Evolutionary conservation across 1,140 invertebrate genomes (phyloP), one percentile per base, ranked within the genome.

Genomic region (Liolophura sinensis): DNA sequence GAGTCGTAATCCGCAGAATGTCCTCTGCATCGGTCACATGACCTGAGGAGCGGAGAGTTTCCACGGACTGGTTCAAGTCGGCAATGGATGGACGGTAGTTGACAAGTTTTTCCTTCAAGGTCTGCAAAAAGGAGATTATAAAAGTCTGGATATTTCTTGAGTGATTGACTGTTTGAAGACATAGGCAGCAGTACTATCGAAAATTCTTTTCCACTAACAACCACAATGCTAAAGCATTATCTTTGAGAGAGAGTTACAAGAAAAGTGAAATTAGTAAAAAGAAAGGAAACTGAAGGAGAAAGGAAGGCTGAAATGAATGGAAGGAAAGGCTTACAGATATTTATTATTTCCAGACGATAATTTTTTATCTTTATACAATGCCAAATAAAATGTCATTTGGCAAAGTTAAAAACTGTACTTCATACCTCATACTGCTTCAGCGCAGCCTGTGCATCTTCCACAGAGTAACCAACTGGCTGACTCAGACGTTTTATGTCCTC

Each of bases 401-500:
- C 9, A 40, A 3, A 40, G 3, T 40, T 40, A 66, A 48, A 60
- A 27, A 64, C 14, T 31, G 18, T n/a, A 20, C 12, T 25, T 25
- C 48, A 62, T 50, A 78, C 82, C 75, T 84, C 74, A 65, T 71
- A 82, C 49, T 68, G 67, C 47, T 75, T 62, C 5, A 82, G 61
- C 1, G 71, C 46, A 16, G 64, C 60, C 60, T 79, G 75, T 25
- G 79, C 83, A 72, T 85, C 85, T 61, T 82, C 70, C 12, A 82
- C 72, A 31, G 90, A 90, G 6, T 90, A 90, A 18, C 95, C 94
- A 62, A 96, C 90, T 1, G 94, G 93, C 80, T 91, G 91, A 74
- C 91, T 93, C 0, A 95, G 83, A 58, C 92, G 89, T 71, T 93
- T 91, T 0, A 97, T 82, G 78, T 95, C 91, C 61, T 89, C 89